Evolutionary conservation across 2,888 invertebrate species (phyloP).

Genomic region (Allophyes oxyacanthae): DNA sequence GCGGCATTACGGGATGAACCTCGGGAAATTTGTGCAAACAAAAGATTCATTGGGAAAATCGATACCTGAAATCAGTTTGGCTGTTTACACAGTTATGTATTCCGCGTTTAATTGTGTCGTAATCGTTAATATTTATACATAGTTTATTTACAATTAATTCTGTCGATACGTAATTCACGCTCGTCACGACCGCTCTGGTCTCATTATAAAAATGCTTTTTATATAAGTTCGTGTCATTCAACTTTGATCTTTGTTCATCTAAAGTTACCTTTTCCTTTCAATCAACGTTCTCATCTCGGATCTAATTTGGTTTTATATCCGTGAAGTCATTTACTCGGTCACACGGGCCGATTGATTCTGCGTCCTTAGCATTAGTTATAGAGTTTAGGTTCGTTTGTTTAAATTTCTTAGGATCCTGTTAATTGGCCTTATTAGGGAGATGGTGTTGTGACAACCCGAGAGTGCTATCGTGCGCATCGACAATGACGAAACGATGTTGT

Average conservation of each 20-base stretch:
- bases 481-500: conserved; percentile 90
- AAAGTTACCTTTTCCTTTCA: conserved; percentile 81
- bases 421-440: conserved; percentile 89
- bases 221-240: conserved; percentile 79
- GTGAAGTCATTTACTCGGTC: conserved; percentile 65
- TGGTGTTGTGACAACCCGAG: conserved; percentile 88
- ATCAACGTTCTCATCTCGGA: conserved; percentile 75
- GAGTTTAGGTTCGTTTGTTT: conserved; percentile 73
- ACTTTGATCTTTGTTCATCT: conserved; percentile 85
- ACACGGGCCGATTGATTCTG: conserved; percentile 58
- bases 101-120: conserved; percentile 44
- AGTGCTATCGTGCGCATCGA: conserved; percentile 89
- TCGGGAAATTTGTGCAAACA: conserved; percentile 72
- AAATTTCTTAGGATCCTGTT: conserved; percentile 77
- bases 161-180: conserved; percentile 72
- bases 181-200: conserved; percentile 75
- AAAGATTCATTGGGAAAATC: conserved; percentile 63
- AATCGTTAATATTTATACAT: conserved; percentile 52
- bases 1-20: conserved; percentile 71
- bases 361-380: conserved; percentile 67
- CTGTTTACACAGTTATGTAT: conserved; percentile 17
- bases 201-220: conserved; percentile 75
- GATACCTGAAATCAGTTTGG: conserved; percentile 51
- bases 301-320: conserved; percentile 68
- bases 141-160: conserved; percentile 68